Evolutionary conservation across 2,888 invertebrate genomes (phyloP).

Genomic region (Cyclophora albipunctata): DNA sequence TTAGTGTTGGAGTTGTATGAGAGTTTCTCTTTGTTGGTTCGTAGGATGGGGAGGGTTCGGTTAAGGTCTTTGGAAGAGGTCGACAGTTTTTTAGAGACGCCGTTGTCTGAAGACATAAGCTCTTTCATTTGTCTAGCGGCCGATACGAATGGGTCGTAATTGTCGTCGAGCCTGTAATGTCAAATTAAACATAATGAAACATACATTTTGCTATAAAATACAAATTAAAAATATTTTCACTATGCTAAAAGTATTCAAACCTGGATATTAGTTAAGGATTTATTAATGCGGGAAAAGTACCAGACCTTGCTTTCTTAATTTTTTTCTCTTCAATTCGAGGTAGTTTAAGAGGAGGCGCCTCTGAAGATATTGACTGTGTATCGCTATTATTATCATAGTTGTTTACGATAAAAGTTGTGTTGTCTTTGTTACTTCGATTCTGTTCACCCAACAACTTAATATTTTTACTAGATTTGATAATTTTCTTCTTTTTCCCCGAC

Average conservation of each 20-base stretch:
- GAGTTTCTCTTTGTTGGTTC: constrained; percentile 54
- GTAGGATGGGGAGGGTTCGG: constrained; percentile 62
- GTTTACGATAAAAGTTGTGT: constrained; percentile 53
- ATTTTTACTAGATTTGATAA: constrained; percentile 43
- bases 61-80: constrained; percentile 56
- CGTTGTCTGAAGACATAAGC: constrained; percentile 81
- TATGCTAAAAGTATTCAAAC: no score
- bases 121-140: constrained; percentile 90
- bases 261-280: no score
- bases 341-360: constrained; percentile 60
- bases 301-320: constrained; percentile 45
- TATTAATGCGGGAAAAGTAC: constrained; percentile 11
- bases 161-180: constrained; percentile 68
- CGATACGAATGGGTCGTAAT: constrained; percentile 85
- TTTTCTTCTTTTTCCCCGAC: constrained; percentile 39
- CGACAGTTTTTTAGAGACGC: constrained; percentile 61
- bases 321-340: constrained; percentile 51
- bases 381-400: constrained; percentile 45
- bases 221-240: no score
- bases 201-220: neutral
- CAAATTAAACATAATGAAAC: constrained; percentile 11
- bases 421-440: constrained; percentile 40
- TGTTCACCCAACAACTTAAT: constrained; percentile 46
- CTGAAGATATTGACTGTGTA: constrained; percentile 43
- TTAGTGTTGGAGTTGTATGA: constrained; percentile 52